Evolutionary conservation across 2,797 vertebrate genomes (phyloP).

Genomic region (Cryptoprocta ferox): DNA sequence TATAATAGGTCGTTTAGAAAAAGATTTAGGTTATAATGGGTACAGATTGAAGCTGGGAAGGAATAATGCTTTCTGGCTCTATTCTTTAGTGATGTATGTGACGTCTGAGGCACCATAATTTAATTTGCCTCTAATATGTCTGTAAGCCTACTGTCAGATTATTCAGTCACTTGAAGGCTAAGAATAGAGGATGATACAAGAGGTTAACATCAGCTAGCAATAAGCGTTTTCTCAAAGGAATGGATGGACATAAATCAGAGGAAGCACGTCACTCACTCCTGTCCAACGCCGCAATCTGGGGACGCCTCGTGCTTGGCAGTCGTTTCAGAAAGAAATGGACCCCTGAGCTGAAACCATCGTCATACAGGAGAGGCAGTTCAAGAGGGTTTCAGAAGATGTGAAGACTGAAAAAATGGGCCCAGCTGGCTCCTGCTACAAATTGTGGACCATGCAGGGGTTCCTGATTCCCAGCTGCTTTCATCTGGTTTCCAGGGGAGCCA

Average conservation of each 20-base stretch:
- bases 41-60: slow-evolving; percentile 15
- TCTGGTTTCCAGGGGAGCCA: background rate
- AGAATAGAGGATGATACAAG: slow-evolving; percentile 56
- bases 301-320: background rate
- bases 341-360: background rate
- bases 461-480: background rate
- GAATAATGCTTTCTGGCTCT: slow-evolving; percentile 26
- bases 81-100: slow-evolving; percentile 48
- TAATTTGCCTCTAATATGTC: slow-evolving; percentile 63
- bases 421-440: background rate
- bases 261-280: background rate
- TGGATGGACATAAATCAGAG: background rate
- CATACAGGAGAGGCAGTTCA: background rate
- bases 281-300: background rate
- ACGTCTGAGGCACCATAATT: slow-evolving; percentile 34
- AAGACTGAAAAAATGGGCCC: background rate
- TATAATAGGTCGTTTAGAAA: background rate
- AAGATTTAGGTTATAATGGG: background rate
- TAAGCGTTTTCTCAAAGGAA: background rate
- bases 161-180: slow-evolving; percentile 48
- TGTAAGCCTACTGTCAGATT: slow-evolving; percentile 59
- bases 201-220: slow-evolving; percentile 52
- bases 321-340: slow-evolving; percentile 24
- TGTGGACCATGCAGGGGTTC: background rate
- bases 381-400: background rate